Evolutionary conservation across 2,797 vertebrate species (phyloP).

Genomic region (Manis pentadactyla): DNA sequence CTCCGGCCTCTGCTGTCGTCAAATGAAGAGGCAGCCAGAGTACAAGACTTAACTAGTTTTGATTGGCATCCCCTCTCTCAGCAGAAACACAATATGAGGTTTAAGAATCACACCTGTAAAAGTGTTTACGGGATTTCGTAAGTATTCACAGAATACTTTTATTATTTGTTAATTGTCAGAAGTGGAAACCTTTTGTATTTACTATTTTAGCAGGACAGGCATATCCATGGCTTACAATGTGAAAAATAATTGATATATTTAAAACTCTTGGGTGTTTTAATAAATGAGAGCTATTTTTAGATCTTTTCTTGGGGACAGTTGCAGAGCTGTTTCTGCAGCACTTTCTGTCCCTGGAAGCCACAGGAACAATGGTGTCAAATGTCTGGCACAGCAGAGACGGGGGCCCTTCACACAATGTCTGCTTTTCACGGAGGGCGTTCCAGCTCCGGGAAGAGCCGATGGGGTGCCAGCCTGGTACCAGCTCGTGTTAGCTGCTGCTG

Average conservation of each 20-base stretch:
- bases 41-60: background rate
- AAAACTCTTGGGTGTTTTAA: background rate
- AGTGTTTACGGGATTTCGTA: background rate
- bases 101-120: background rate
- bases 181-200: background rate
- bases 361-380: slow-evolving; percentile 95
- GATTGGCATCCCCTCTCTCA: background rate
- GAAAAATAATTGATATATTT: background rate
- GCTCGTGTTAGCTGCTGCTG: slow-evolving; percentile 88
- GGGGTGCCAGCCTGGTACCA: slow-evolving; percentile 91
- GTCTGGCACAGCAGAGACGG: slow-evolving; percentile 90
- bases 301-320: slow-evolving; percentile 74
- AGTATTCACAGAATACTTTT: background rate
- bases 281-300: slow-evolving; percentile 21
- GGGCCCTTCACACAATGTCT: slow-evolving; percentile 92
- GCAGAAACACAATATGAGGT: rapidly evolving
- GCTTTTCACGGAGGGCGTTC: slow-evolving; percentile 90
- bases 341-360: slow-evolving; percentile 85
- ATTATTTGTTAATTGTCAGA: background rate
- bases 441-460: slow-evolving; percentile 84
- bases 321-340: slow-evolving; percentile 79
- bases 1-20: background rate
- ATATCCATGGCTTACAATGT: background rate
- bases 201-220: too few relatives aligned
- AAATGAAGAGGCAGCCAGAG: rapidly evolving